Evolutionary conservation across 2,797 vertebrate genomes (phyloP).

Genomic region (Sebastiscus albofasciatus): DNA sequence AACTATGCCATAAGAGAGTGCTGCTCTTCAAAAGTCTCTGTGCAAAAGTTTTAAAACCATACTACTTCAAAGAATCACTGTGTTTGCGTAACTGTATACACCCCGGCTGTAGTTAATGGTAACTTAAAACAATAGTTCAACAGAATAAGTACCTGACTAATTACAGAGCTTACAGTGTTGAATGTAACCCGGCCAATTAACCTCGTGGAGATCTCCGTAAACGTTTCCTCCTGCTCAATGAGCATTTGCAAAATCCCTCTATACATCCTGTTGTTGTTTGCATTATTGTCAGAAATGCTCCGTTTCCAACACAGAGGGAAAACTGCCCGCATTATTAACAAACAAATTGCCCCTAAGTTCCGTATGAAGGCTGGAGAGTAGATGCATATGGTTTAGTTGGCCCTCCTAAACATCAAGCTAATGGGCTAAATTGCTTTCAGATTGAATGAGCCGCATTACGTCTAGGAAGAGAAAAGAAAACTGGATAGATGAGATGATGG

Average conservation of each 20-base stretch:
- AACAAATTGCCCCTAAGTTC: constrained; percentile 63
- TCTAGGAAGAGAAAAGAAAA: constrained; percentile 59
- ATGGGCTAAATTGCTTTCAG: constrained; percentile 78
- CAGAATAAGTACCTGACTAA: constrained; percentile 61
- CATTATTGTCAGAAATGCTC: constrained; percentile 63
- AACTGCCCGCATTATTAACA: constrained; percentile 62
- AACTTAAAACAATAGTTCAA: constrained; percentile 57
- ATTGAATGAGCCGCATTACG: constrained; percentile 58
- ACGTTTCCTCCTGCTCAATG: constrained; percentile 63
- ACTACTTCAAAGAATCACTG: constrained; percentile 14
- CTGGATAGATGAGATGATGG: constrained; percentile 50
- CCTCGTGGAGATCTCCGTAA: constrained; percentile 64
- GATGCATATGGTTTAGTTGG: constrained; percentile 56
- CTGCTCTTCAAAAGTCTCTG: background rate
- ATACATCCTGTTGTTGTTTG: constrained; percentile 71
- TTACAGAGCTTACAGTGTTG: constrained; percentile 62
- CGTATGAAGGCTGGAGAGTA: constrained; percentile 39
- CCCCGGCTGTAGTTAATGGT: constrained; percentile 31
- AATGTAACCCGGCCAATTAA: constrained; percentile 69
- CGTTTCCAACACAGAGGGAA: constrained; percentile 50
- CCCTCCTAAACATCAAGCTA: constrained; percentile 62
- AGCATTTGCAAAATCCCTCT: constrained; percentile 50
- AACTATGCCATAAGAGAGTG: background rate
- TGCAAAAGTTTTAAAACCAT: background rate
- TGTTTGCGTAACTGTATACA: constrained; percentile 20